Base-by-base conservation (phyloP, 2,113 vertebrate species). In the Bubo scandiacus region DNA sequence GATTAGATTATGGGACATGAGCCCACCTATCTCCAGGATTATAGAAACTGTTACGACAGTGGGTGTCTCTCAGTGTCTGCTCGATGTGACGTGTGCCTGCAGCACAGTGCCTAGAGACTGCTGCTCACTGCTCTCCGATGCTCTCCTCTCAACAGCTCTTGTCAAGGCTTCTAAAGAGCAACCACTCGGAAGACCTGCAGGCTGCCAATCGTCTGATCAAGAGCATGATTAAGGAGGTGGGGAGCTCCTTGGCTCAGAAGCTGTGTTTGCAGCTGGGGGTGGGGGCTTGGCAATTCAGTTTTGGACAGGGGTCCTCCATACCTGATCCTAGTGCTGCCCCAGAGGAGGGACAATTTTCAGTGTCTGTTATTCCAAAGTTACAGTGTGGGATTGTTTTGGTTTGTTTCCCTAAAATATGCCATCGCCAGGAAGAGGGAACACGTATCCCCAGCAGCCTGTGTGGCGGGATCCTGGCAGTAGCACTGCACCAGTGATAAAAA, bases 131-230 rank as follows among this genome's bases (percentile, higher is more conserved):
- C 58, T 93, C 38, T 14, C 47, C 36, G 9, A 7, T 85, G 89
- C 65, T 43, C 15, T 88, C 40, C 51, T 52, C 63, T 36, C 73
- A 5, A 57, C 94, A 99, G 99, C 97, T 99, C 30, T 90, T 99
- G 73, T 98, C 98, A 3, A 97, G 96, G 81, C 98, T 99, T 62
- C 91, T 99, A 72, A 99, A 98, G 96, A 99, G 99, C 90, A 97
- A 10, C n/a, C 97, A 98, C 58, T 91, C 98, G 0, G 99, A 99
- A 81, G 99, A 99, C 84, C 97, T 99, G 94, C 98, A 99, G 96
- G 98, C 98, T 14, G 99, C 99, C 32, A 99, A 99, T 97, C 96
- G 96, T 34, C 98, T 99, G 74, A 99, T 99, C 96, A 99, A 99
- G 97, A 98, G 95, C 68, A 97, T 98, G 84, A 90, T 99, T 9